Evolutionary conservation across 2,888 invertebrate genomes (phyloP), one percentile per base, ranked within the genome.

Genomic region (Cerceris ruficornis): DNA sequence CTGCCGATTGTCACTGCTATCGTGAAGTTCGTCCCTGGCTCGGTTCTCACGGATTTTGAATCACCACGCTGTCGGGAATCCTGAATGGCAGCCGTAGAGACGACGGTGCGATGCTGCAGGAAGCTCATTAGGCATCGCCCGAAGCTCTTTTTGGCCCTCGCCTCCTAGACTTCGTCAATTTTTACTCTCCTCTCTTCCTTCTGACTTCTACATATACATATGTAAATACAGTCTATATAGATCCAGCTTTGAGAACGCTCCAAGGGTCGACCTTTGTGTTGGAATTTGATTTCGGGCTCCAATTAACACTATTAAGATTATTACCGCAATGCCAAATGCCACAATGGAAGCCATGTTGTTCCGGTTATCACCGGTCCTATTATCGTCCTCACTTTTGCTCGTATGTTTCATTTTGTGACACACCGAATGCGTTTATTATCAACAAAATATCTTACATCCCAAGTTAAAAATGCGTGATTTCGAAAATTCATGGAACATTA

Each of bases 51-150:
- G 66, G 65, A 75, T 70, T 69, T 58, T 77, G 81, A 81, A 81
- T 81, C 81, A 69, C 72, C 72, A 67, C 59, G 81, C 75, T 69
- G 81, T 75, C 71, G 73, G 39, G 57, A 46, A 59, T 60, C 60
- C 72, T 85, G 85, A 85, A 85, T 85, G 75, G 74, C 80, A 77
- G 72, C 60, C 66, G 73, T 80, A 70, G 78, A 80, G 74, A 75
- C 74, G 75, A 69, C 76, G 73, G 68, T 65, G 70, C 73, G 80
- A 80, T 83, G 85, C 82, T 80, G 76, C 91, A 92, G 92, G 92
- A 92, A 91, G 92, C 92, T 92, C 92, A 91, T 92, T 92, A 92
- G 91, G 90, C 91, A 90, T 87, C 77, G 91, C 92, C 89, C 13
- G 84, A 83, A 88, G 92, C 90, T 87, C 87, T 88, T 89, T 86